Conservation (phyloP, 2,113 vertebrate species). For the Alces alces region DNA sequence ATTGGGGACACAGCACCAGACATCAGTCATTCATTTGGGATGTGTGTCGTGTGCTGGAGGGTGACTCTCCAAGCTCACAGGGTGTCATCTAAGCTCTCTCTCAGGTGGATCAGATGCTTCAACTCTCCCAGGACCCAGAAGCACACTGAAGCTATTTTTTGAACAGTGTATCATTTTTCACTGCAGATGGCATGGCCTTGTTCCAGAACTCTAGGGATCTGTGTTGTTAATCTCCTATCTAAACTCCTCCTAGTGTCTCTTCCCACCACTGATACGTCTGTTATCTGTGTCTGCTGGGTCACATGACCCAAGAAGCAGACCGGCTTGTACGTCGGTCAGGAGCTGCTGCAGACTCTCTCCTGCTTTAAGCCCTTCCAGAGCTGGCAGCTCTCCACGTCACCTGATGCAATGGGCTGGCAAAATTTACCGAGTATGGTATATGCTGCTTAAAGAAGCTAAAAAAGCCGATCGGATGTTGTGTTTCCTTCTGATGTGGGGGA, state of each 20-base stretch:
- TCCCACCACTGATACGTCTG: background rate
- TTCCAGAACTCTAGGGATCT: constrained; percentile 47
- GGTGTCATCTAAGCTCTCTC: background rate
- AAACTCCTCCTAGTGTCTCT: background rate
- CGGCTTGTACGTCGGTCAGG: background rate
- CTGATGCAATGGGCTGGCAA: background rate
- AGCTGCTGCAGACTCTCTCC: background rate
- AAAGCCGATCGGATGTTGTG: background rate
- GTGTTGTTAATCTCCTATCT: background rate
- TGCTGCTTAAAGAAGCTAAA: background rate
- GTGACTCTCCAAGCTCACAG: background rate
- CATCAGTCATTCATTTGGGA: background rate
- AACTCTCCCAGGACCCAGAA: background rate
- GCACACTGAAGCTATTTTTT: background rate
- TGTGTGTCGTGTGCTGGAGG: background rate
- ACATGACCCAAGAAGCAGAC: background rate
- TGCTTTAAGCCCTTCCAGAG: background rate
- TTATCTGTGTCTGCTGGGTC: background rate
- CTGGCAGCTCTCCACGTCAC: background rate
- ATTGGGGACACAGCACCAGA: background rate
- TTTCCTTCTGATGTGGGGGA: background rate
- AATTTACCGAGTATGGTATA: background rate
- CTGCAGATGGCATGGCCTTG: constrained; percentile 51
- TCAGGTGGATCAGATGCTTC: background rate
- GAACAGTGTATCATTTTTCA: background rate